Percentiles rank a stretch among this genome's conserved stretches.
phyloP scores from a whole-genome alignment of 2,797 vertebrate genomes.

The Carcharodon carcharias region DNA sequence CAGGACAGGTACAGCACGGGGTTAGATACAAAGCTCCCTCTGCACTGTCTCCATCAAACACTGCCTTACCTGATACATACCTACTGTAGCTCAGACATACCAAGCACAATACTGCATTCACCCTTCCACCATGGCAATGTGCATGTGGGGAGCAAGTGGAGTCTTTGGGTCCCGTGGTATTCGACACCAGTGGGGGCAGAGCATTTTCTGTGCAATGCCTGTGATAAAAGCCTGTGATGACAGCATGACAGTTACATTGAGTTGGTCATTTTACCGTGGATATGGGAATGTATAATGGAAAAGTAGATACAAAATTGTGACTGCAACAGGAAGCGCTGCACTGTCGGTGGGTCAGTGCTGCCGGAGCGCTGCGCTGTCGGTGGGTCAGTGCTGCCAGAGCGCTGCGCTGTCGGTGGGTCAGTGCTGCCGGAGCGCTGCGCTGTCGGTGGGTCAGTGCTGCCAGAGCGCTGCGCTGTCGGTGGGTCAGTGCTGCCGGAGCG shows the following conservation, averaged over 20 bases:
- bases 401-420: too few species aligned
- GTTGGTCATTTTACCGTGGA: neutral
- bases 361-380: too few species aligned
- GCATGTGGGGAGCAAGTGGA: neutral
- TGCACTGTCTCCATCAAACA: neutral
- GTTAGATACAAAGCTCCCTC: too few species aligned
- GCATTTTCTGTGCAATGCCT: neutral
- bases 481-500: too few species aligned
- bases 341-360: too few species aligned
- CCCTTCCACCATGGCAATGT: neutral
- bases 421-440: too few species aligned
- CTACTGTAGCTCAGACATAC: neutral
- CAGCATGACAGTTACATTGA: neutral
- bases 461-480: too few species aligned
- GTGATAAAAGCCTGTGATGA: neutral
- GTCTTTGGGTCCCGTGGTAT: too few species aligned
- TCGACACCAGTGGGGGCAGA: neutral
- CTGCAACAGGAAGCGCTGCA: neutral
- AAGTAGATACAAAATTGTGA: neutral
- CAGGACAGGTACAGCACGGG: too few species aligned
- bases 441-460: too few species aligned
- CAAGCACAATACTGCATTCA: neutral
- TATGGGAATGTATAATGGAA: neutral
- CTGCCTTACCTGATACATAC: neutral
- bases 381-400: too few species aligned